Percentiles rank a stretch among this genome's conserved stretches.
phyloP scores from a whole-genome alignment of 2,888 invertebrate genomes.

The Drepanosiphum platanoidis region DNA sequence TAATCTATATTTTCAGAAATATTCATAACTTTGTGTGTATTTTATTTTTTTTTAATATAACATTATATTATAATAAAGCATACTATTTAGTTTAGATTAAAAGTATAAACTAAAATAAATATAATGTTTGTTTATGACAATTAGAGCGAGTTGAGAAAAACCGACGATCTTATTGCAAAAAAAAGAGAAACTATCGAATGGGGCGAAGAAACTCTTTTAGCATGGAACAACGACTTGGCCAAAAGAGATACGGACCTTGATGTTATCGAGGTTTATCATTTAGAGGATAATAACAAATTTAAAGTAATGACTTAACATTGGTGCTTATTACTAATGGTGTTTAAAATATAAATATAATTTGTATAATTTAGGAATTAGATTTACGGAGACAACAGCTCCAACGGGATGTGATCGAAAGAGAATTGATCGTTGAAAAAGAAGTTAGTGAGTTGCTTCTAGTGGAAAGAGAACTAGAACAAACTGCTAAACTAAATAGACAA shows the following conservation, averaged over 20 bases:
- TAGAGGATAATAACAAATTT: conserved; percentile 72
- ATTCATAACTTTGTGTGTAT: neutral
- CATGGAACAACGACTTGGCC: conserved; percentile 78
- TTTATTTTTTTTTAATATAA: neutral
- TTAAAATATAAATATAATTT: conserved; percentile 1
- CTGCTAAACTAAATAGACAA: conserved; percentile 69
- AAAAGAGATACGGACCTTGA: conserved; percentile 63
- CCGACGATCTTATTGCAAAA: conserved; percentile 68
- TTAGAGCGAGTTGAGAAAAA: conserved; percentile 49
- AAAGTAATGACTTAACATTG: conserved; percentile 51
- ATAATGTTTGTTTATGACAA: neutral
- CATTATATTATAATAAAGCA: neutral
- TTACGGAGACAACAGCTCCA: conserved; percentile 70
- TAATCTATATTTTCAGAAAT: neutral
- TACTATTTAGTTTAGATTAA: neutral
- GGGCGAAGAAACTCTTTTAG: conserved; percentile 75
- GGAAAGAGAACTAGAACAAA: conserved; percentile 71
- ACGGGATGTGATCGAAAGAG: conserved; percentile 69
- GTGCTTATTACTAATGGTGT: neutral
- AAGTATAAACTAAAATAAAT: too few species aligned
- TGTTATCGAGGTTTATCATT: conserved; percentile 68
- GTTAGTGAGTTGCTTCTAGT: conserved; percentile 71
- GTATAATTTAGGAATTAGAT: conserved; percentile 69
- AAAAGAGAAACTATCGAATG: conserved; percentile 76
- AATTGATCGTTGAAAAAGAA: conserved; percentile 68